Base-by-base conservation (phyloP, 1,140 invertebrate genomes). In the Diploscapter pachys region DNA sequence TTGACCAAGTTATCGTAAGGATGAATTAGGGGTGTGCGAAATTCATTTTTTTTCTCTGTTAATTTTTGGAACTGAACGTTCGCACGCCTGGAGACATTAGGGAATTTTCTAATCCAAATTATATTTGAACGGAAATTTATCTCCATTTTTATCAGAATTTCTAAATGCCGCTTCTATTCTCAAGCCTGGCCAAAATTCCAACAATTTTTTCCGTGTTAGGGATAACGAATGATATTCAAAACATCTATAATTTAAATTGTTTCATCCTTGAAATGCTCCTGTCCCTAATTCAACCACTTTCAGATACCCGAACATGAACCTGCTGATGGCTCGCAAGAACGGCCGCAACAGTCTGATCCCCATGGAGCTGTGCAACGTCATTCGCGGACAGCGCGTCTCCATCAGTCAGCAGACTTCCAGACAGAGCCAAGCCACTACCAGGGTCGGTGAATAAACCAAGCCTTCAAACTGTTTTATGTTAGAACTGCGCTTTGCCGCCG, bases 371-470 rank as follows among this genome's bases (percentile, higher is more conserved):
- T 52, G 62, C 54, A 72, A 9, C 5, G 65, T 78, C 65, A 53
- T 54, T 4, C 55, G 55, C 49, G 72, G 72, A 55, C 68, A 78
- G 13, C 75, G 77, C 8, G 77, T 78, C 2, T 71, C 77, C 5
- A 72, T 77, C 48, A 64, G 62, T 11, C 73, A 78, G 49, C 77
- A 78, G 55, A 78, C 77, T 9, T n/a, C 77, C 4, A 53, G 69
- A n/a, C 77, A 78, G 63, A 72, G 55, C 48, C 68, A 78, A 53
- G 72, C 66, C 49, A 78, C 73, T 4, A 78, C 73, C 57, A 72
- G 77, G 70, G 75, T 31, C 1, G 0, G 31, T 31, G 31, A 31
- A 31, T 1, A 31, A 1, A 31, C 31, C 0, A 31, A 31, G 31
- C 1, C 31, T 31, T 31, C 31, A 31, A 31, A 31, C 31, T 31